phyloP scores from a whole-genome alignment of 2,888 invertebrate genomes.

The Callyntrura guangdongensis region DNA sequence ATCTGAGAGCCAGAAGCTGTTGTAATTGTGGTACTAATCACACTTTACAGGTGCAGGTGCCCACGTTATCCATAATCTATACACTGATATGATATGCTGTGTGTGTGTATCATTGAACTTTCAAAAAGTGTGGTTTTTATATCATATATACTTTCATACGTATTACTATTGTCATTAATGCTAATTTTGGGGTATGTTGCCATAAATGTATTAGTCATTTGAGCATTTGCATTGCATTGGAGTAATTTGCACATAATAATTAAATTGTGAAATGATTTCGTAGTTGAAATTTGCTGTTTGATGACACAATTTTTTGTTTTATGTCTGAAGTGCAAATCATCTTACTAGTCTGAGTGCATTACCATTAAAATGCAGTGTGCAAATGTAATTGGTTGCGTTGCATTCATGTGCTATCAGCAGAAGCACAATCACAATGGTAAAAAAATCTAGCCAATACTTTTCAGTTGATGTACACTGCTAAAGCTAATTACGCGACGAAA shows the following conservation, averaged over 20 bases:
- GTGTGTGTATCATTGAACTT: too few relatives aligned
- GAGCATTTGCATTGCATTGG: constrained; percentile 6
- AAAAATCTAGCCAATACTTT: too few relatives aligned
- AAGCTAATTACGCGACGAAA: too few relatives aligned
- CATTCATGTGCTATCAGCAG: neutral
- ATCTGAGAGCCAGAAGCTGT: neutral
- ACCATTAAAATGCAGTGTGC: neutral
- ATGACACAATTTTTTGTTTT: constrained; percentile 58
- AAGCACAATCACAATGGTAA: neutral
- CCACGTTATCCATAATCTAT: too few relatives aligned
- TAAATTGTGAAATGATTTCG: constrained; percentile 52
- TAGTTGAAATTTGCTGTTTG: constrained; percentile 26
- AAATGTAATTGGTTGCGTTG: neutral
- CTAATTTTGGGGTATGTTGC: neutral
- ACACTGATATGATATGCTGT: too few relatives aligned
- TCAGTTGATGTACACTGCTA: too few relatives aligned
- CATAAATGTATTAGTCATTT: neutral
- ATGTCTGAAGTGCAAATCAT: neutral
- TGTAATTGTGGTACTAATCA: too few relatives aligned
- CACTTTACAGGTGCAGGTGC: too few relatives aligned
- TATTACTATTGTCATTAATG: too few relatives aligned
- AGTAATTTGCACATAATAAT: constrained; percentile 14
- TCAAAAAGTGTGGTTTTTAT: too few relatives aligned
- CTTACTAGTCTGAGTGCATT: neutral
- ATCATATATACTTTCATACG: too few relatives aligned